phyloP scores from a whole-genome alignment of 2,797 vertebrate genomes.

The Eupleurogrammus muticus region DNA sequence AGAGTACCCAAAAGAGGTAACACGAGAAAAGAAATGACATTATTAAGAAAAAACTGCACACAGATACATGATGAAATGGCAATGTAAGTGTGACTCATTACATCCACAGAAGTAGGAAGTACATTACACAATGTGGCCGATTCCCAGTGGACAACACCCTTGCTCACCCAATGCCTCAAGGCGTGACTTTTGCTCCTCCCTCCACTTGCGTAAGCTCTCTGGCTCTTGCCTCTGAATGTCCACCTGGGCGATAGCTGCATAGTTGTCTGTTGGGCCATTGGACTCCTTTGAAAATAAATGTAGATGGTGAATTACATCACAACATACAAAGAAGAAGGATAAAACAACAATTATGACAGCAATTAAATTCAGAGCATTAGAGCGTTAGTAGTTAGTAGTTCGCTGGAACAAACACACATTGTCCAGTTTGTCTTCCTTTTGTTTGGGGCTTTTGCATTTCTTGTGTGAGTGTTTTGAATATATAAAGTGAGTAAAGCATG shows the following conservation, averaged over 20 bases:
- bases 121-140: background rate
- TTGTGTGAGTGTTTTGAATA: background rate
- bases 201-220: slow-evolving; percentile 96
- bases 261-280: slow-evolving; percentile 90
- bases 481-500: no score
- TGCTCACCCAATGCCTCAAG: slow-evolving; percentile 93
- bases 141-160: background rate
- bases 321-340: background rate
- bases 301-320: no score
- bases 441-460: background rate
- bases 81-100: background rate
- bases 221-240: slow-evolving; percentile 97
- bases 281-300: slow-evolving; percentile 84
- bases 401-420: no score
- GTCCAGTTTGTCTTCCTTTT: background rate
- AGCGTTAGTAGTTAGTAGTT: background rate
- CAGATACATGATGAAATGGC: accelerated
- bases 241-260: slow-evolving; percentile 94
- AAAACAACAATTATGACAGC: no score
- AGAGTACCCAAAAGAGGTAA: background rate
- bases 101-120: background rate
- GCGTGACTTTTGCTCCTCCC: slow-evolving; percentile 94
- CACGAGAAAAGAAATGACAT: background rate
- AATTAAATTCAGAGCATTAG: no score
- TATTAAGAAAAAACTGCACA: background rate